These are phyloP conservation scores for Solenopsis invicta DNA, from an alignment of 1,140 invertebrate genomes.

Conservation along the genomic window DNA sequence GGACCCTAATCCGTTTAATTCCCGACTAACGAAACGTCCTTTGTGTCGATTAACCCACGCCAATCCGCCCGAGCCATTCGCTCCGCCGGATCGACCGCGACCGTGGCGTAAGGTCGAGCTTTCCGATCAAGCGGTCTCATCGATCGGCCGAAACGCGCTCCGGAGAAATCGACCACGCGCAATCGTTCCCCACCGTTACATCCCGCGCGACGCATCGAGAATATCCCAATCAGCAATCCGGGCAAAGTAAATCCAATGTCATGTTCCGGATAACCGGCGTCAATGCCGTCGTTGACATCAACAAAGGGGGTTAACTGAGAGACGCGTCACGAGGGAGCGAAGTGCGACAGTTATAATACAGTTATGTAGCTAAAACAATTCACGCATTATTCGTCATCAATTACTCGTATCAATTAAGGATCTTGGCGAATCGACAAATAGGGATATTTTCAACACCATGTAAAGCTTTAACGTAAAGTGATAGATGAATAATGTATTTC, in stretches of 20 bases:
- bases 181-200: constrained; percentile 3
- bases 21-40: constrained; percentile 81
- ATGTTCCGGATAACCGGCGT: constrained; percentile 12
- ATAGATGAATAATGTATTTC: too few relatives aligned
- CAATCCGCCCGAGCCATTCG: constrained; percentile 60
- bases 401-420: not conserved
- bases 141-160: constrained; percentile 42
- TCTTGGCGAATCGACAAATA: too few relatives aligned
- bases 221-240: constrained; percentile 41
- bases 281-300: not conserved
- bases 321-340: not conserved
- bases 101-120: constrained; percentile 29
- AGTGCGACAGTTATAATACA: not conserved
- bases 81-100: constrained; percentile 10
- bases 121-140: constrained; percentile 59
- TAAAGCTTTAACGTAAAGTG: too few relatives aligned
- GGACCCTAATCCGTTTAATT: constrained; percentile 81
- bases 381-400: not conserved
- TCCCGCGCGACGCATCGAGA: constrained; percentile 27
- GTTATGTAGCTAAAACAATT: not conserved
- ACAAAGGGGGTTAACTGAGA: not conserved
- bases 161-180: constrained; percentile 14
- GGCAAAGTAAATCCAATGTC: constrained; percentile 35
- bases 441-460: too few relatives aligned
- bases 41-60: constrained; percentile 81